A percentile compares a stretch with the other conserved stretches of the same genome.
Evolutionary conservation across 35 echinoderm and acorn worm genomes (phyloP).

Genomic region (Patiria miniata): DNA sequence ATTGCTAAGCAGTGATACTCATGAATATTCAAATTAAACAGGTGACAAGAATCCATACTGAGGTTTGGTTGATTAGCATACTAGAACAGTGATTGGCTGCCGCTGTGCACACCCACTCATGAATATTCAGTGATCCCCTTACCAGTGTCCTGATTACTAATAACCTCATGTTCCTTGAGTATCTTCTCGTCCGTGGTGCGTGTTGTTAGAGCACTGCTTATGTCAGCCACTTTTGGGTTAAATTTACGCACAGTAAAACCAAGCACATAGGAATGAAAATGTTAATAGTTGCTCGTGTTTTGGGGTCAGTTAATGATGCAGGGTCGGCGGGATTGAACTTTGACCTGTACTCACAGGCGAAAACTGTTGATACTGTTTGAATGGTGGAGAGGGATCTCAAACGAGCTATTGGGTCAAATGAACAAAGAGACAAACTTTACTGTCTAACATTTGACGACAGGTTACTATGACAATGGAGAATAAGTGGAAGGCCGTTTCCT

Average conservation of each 20-base stretch:
- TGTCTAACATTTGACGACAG: too few species aligned
- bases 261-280: not conserved
- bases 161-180: not conserved
- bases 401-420: slow-evolving; percentile 19
- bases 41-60: too few species aligned
- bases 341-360: not conserved
- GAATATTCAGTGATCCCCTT: not conserved
- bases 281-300: too few species aligned
- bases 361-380: not conserved
- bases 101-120: not conserved
- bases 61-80: too few species aligned
- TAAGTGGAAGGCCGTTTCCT: too few species aligned
- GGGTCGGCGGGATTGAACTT: not conserved
- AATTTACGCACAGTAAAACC: not conserved
- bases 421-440: not conserved
- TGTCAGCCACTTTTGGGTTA: slow-evolving; percentile 8
- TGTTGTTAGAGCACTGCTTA: slow-evolving; percentile 3
- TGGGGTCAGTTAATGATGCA: not conserved
- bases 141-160: not conserved
- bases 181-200: not conserved
- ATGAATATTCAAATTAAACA: too few species aligned
- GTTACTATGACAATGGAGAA: too few species aligned
- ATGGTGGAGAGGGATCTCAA: not conserved
- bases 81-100: too few species aligned
- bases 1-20: too few species aligned